Evolutionary conservation across 2,797 vertebrate genomes (phyloP).

Genomic region (Coregonus suidteri): DNA sequence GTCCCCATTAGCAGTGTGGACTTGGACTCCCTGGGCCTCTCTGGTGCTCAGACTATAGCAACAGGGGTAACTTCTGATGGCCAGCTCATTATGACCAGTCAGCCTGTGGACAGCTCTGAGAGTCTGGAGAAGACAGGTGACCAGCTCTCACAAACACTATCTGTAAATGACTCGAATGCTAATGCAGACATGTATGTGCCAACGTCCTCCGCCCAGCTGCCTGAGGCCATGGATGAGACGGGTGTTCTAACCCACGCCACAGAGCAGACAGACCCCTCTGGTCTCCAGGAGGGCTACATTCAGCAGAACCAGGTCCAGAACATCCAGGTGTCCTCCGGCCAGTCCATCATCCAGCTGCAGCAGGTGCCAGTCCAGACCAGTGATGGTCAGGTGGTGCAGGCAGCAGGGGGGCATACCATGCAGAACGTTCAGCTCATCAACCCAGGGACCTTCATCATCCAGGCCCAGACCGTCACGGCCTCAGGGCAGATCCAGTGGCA

Average conservation of each 20-base stretch:
- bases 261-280: slow-evolving; percentile 81
- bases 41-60: slow-evolving; percentile 96
- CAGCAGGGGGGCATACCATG: slow-evolving; percentile 83
- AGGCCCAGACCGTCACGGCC: slow-evolving; percentile 97
- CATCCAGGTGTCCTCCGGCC: slow-evolving; percentile 89
- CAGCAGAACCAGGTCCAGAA: slow-evolving; percentile 90
- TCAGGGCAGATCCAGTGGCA: slow-evolving; percentile 99
- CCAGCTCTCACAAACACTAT: slow-evolving; percentile 86
- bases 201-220: slow-evolving; percentile 90
- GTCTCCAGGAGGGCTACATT: slow-evolving; percentile 88
- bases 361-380: slow-evolving; percentile 86
- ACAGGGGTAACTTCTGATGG: slow-evolving; percentile 96
- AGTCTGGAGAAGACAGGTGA: slow-evolving; percentile 87
- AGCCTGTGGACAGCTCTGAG: slow-evolving; percentile 86
- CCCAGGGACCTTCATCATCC: slow-evolving; percentile 98
- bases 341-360: slow-evolving; percentile 93
- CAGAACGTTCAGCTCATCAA: slow-evolving; percentile 98
- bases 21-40: slow-evolving; percentile 96
- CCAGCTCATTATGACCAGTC: slow-evolving; percentile 92
- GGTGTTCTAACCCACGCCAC: slow-evolving; percentile 87
- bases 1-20: slow-evolving; percentile 98
- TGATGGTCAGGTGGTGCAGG: slow-evolving; percentile 90
- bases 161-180: slow-evolving; percentile 83
- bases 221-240: slow-evolving; percentile 85
- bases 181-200: slow-evolving; percentile 95